Conservation (phyloP, 2,797 vertebrate species). For the Octomys mimax region DNA sequence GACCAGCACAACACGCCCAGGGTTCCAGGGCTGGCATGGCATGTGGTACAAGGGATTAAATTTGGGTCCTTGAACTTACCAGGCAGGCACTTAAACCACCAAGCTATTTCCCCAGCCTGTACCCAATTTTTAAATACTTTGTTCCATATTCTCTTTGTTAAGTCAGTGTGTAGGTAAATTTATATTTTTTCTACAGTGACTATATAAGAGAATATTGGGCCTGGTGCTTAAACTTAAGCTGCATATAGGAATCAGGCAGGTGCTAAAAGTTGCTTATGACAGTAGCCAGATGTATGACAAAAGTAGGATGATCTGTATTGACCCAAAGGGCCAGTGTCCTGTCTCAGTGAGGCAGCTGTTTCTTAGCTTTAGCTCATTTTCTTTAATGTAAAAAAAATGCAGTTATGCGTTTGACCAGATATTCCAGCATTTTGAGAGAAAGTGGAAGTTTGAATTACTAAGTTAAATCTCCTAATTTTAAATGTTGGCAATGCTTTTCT, state of each 20-base stretch:
- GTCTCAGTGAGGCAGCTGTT: not conserved
- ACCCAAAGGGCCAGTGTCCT: not conserved
- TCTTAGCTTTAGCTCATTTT: conserved; percentile 3
- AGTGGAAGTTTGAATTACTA: conserved; percentile 64
- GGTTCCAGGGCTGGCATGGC: too few species aligned
- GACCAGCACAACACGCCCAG: too few species aligned
- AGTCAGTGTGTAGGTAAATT: not conserved
- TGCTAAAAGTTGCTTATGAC: not conserved
- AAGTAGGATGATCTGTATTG: not conserved
- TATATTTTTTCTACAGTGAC: not conserved
- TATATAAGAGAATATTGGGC: not conserved
- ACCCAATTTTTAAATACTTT: conserved; percentile 18
- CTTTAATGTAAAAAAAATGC: conserved; percentile 61
- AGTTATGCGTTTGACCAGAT: not conserved
- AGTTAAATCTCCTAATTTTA: conserved; percentile 60
- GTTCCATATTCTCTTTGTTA: conserved; percentile 1
- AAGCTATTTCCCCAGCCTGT: not conserved
- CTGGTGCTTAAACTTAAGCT: not conserved
- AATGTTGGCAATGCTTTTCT: conserved; percentile 60
- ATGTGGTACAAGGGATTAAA: too few species aligned
- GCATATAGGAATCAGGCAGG: not conserved
- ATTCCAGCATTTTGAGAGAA: conserved; percentile 55
- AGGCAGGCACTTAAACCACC: too few species aligned
- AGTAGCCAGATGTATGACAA: not conserved
- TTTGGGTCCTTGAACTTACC: too few species aligned